Conservation (phyloP, 2,113 vertebrate genomes). For the Anthoscopus minutus region DNA sequence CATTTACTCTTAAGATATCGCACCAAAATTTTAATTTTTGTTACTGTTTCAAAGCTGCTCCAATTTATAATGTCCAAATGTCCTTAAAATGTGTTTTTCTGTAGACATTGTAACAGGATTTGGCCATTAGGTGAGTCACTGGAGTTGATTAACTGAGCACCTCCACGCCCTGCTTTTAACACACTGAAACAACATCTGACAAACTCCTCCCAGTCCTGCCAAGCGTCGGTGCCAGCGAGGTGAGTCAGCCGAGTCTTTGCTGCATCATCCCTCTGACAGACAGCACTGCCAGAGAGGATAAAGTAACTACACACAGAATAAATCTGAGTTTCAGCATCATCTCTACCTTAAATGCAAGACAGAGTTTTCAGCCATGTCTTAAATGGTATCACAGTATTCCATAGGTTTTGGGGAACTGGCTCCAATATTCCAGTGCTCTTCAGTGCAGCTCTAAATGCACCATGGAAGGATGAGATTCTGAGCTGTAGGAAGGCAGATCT, state of each 20-base stretch:
- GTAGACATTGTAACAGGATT: background rate
- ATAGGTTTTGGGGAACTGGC: background rate
- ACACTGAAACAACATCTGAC: background rate
- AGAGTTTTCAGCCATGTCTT: background rate
- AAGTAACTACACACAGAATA: background rate
- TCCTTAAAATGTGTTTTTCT: background rate
- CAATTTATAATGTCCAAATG: background rate
- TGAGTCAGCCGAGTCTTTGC: conserved; percentile 11
- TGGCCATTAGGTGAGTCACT: background rate
- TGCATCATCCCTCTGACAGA: background rate
- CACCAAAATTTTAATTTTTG: background rate
- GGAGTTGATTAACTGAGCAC: background rate
- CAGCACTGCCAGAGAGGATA: background rate
- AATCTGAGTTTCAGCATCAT: background rate
- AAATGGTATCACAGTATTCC: background rate
- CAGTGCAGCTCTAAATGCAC: background rate
- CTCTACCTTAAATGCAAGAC: background rate
- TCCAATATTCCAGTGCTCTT: background rate
- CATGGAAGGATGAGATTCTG: background rate
- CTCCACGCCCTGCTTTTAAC: background rate
- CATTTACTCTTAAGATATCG: background rate
- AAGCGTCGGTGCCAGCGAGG: background rate
- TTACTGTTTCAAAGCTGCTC: background rate
- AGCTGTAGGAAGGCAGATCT: background rate
- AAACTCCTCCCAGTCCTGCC: background rate